Evolutionary conservation across 1,140 invertebrate genomes (phyloP).

Genomic region (Rhagoletis zephyria): DNA sequence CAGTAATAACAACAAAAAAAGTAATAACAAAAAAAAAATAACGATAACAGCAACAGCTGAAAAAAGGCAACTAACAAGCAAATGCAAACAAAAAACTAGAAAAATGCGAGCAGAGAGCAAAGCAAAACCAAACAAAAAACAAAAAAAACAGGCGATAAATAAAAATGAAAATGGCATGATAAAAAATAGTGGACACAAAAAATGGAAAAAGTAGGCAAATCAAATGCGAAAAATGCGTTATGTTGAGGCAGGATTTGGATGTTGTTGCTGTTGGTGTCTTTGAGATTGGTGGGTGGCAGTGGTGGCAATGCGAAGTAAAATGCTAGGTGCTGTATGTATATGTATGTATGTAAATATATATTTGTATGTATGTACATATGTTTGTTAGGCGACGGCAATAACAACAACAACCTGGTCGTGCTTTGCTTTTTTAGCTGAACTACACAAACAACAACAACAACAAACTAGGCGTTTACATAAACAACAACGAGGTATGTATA

Average conservation of each 20-base stretch:
- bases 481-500: no score
- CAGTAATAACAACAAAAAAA: slow-evolving; percentile 4
- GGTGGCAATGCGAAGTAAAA: neutral
- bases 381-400: neutral
- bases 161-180: no score
- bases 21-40: neutral
- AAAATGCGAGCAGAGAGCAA: neutral
- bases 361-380: neutral
- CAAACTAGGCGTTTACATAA: neutral
- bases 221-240: slow-evolving; percentile 43
- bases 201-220: neutral
- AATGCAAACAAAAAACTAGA: slow-evolving; percentile 21
- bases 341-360: neutral
- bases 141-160: neutral
- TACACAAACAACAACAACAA: neutral
- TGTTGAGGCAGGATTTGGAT: slow-evolving; percentile 5
- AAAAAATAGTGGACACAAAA: neutral
- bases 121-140: neutral
- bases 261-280: slow-evolving; percentile 19
- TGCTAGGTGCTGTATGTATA: neutral
- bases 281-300: neutral
- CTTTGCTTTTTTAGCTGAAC: neutral
- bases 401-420: no score
- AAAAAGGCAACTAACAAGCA: slow-evolving; percentile 3
- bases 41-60: neutral